Percentiles rank a stretch among this genome's conserved stretches.
These are phyloP conservation scores for Parascotia fuliginaria DNA, from an alignment of 2,888 invertebrate species.

Conservation along the genomic window DNA sequence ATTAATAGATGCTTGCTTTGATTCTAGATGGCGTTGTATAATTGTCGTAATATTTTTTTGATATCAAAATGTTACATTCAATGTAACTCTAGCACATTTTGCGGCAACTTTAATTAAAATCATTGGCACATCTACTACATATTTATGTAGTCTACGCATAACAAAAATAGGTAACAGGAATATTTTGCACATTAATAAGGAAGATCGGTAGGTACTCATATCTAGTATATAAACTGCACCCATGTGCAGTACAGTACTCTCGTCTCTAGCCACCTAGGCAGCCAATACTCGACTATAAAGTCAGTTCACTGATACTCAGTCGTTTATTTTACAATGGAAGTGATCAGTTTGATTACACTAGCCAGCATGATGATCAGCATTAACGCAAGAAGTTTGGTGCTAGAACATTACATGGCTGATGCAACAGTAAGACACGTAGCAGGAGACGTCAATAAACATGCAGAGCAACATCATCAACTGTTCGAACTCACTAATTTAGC, in stretches of 20 bases:
- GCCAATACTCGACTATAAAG: neutral
- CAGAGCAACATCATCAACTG: too few relatives aligned
- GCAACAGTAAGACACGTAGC: neutral
- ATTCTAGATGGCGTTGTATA: too few relatives aligned
- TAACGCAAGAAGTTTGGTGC: neutral
- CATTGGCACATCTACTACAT: too few relatives aligned
- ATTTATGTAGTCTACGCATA: too few relatives aligned
- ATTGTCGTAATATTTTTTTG: too few relatives aligned
- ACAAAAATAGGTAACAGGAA: neutral
- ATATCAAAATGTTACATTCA: too few relatives aligned
- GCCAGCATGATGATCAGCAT: neutral
- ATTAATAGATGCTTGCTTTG: too few relatives aligned
- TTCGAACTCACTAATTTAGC: too few relatives aligned
- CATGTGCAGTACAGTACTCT: neutral
- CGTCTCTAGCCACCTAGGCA: neutral
- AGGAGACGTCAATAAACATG: neutral
- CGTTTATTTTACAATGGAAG: neutral
- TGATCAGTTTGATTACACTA: neutral
- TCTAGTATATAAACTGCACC: neutral
- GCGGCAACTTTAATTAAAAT: too few relatives aligned
- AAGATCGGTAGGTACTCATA: too few relatives aligned
- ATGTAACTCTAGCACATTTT: too few relatives aligned
- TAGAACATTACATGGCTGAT: neutral
- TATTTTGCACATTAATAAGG: neutral
- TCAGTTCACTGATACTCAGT: neutral